phyloP scores from a whole-genome alignment of 2,888 invertebrate genomes.

The Agrypnus murinus region DNA sequence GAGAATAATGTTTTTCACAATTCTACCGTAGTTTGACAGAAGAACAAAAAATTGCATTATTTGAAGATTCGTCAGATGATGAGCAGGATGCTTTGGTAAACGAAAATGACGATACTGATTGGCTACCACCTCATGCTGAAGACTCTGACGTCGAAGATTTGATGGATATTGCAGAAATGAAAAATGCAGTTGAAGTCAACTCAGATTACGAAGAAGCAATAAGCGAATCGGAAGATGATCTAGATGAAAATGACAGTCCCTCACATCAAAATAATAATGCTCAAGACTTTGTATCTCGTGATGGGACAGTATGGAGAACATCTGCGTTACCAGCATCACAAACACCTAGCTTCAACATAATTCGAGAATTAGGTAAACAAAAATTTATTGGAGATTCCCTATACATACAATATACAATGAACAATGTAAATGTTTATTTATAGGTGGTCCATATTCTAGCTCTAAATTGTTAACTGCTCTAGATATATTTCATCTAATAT shows the following conservation, averaged over 20 bases:
- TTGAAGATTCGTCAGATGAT: background rate
- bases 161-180: background rate
- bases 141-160: constrained; percentile 2
- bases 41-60: background rate
- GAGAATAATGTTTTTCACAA: too few relatives aligned
- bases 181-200: background rate
- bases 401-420: too few relatives aligned
- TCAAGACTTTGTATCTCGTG: too few relatives aligned
- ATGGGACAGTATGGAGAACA: too few relatives aligned
- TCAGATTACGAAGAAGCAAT: too few relatives aligned
- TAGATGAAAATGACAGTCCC: too few relatives aligned
- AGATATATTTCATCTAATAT: constrained; percentile 23
- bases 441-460: constrained; percentile 31
- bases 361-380: too few relatives aligned
- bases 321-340: background rate
- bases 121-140: constrained; percentile 3
- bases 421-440: too few relatives aligned
- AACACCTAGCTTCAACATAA: background rate
- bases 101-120: background rate
- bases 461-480: constrained; percentile 18
- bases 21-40: too few relatives aligned
- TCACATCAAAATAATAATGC: too few relatives aligned
- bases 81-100: background rate
- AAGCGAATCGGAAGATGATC: too few relatives aligned
- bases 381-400: too few relatives aligned